These are phyloP conservation scores for Hemitrygon akajei DNA, from an alignment of 2,797 vertebrate genomes.

Conservation along the genomic window DNA sequence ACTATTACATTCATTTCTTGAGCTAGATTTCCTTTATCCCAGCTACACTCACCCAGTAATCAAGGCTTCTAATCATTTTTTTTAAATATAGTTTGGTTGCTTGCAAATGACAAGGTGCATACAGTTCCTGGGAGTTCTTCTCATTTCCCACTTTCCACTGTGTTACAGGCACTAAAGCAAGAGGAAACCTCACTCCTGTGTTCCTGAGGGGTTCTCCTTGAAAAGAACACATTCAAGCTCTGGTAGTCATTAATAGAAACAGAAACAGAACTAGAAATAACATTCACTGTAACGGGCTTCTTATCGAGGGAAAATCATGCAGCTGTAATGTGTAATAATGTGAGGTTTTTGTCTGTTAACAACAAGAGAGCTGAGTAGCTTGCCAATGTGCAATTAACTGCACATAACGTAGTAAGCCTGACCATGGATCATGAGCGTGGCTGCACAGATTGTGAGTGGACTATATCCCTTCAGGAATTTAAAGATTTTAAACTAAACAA, in stretches of 20 bases:
- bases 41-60: background rate
- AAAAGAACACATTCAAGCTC: background rate
- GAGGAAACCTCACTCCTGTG: background rate
- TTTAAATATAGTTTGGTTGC: background rate
- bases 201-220: background rate
- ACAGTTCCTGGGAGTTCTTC: background rate
- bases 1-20: background rate
- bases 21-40: background rate
- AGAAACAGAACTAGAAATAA: background rate
- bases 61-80: background rate
- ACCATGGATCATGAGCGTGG: background rate
- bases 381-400: background rate
- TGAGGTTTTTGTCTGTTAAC: background rate
- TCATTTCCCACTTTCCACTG: background rate
- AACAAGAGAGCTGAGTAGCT: background rate
- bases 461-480: background rate
- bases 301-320: background rate
- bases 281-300: background rate
- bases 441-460: background rate
- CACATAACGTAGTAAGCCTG: background rate
- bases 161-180: background rate
- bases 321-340: background rate
- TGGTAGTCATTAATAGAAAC: background rate
- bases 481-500: slow-evolving; percentile 19
- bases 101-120: background rate